Conservation (phyloP, 2,888 invertebrate species). For the Callyntrura guangdongensis region DNA sequence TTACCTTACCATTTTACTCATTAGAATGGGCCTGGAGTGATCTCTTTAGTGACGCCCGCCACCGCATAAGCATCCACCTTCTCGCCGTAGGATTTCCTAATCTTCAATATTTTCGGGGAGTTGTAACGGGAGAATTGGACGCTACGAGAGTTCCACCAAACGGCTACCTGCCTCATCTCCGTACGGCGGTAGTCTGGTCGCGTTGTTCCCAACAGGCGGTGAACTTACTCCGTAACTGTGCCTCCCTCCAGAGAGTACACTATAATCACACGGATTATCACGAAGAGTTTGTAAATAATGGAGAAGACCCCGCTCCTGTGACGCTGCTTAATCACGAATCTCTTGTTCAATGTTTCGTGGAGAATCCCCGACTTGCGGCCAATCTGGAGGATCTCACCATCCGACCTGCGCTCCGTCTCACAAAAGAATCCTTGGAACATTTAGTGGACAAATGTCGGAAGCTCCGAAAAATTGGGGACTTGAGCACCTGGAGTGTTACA, state of each 20-base stretch:
- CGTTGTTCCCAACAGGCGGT: background rate
- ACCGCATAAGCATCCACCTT: too few relatives aligned
- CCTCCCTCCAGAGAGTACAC: background rate
- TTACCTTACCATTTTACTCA: background rate
- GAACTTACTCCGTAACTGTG: background rate
- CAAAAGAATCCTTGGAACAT: background rate
- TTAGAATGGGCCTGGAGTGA: background rate
- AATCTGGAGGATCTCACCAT: background rate
- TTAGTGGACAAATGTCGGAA: background rate
- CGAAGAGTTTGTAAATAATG: background rate
- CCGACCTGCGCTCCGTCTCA: background rate
- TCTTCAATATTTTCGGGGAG: background rate
- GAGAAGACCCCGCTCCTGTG: background rate
- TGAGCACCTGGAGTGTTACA: background rate
- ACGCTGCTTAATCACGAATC: background rate
- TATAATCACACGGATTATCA: background rate
- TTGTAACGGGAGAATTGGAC: background rate
- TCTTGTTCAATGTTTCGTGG: background rate
- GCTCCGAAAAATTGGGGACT: background rate
- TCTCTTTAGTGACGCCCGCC: too few relatives aligned
- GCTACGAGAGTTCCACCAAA: background rate
- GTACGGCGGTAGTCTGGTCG: background rate
- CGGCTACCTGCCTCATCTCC: background rate
- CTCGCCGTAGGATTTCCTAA: background rate
- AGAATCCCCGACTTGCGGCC: background rate